Base-by-base conservation (phyloP, 2,888 invertebrate species). In the Anaspis maculata region DNA sequence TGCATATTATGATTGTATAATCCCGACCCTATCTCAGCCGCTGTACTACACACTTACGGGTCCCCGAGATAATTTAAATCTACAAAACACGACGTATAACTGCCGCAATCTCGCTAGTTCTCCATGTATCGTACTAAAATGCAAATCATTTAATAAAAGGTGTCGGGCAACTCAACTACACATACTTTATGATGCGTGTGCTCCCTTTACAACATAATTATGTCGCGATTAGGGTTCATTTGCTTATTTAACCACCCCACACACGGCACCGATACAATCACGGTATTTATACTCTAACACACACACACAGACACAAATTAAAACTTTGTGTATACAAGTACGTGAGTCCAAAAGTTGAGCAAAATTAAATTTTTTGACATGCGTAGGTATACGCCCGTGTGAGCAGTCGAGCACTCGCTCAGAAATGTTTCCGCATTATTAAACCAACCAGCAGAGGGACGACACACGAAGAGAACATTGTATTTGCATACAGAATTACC, bases 101-200 rank as follows among this genome's bases (percentile, higher is more conserved):
- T 39, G 41, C 41, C 30, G 41, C 45, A 45, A 48, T 48, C 48
- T 46, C 46, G 41, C 40, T 34, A 43, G 43, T 41, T 44, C 39
- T 27, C 41, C 37, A 43, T 44, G 45, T 46, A 46, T 41, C 42
- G 39, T 34, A 42, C 43, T 41, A 41, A 49, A 49, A 49, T 49
- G 47, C 47, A 46, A 49, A 49, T 49, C 45, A 49, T 49, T 49
- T 49, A 48, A 46, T 49, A 48, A 48, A 49, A 48, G 46, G 49
- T 49, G 47, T 43, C 47, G 40, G 36, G 40, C 30, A 40, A 40
- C 27, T 40, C 40, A 40, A 33, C 40, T 39, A 43, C 33, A 44
- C 43, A 41, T 45, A 45, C 45, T 43, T 45, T 45, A 40, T 33
- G 39, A 40, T 36, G 36, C 39, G 30, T 33, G 33, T 33, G 37